phyloP scores from a whole-genome alignment of 2,888 invertebrate species.

The Priocnemis perturbator region DNA sequence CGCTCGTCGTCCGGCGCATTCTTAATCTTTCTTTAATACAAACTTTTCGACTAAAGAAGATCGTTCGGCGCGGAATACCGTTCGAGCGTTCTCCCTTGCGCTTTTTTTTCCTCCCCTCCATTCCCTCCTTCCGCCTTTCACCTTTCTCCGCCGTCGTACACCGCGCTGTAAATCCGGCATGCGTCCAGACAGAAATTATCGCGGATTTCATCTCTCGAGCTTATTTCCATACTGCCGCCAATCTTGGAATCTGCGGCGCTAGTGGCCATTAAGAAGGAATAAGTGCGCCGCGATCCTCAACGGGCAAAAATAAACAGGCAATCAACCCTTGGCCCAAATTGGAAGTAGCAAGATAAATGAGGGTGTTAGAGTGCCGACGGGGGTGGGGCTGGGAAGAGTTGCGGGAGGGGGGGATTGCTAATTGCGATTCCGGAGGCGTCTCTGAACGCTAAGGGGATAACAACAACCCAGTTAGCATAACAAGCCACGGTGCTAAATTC shows the following conservation, averaged over 20 bases:
- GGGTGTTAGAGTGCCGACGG: conserved; percentile 34
- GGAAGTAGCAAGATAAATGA: conserved; percentile 54
- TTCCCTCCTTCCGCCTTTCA: background rate
- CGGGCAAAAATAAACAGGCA: conserved; percentile 30
- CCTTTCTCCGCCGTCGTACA: background rate
- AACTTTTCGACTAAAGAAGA: background rate
- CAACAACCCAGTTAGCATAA: conserved; percentile 49
- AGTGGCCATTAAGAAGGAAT: conserved; percentile 24
- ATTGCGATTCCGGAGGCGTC: conserved; percentile 50
- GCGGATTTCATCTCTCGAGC: conserved; percentile 43
- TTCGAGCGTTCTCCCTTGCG: too few species aligned
- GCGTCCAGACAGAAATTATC: conserved; percentile 43
- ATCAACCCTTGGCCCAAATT: conserved; percentile 40
- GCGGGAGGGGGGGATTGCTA: conserved; percentile 41
- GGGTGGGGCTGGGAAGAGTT: too few species aligned
- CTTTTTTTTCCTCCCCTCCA: too few species aligned
- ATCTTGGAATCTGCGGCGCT: conserved; percentile 39
- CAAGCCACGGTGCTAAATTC: conserved; percentile 37
- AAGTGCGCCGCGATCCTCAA: conserved; percentile 14
- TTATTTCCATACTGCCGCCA: conserved; percentile 42
- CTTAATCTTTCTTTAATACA: background rate
- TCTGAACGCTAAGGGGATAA: conserved; percentile 47
- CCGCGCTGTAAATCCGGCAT: conserved; percentile 4
- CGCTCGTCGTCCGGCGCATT: background rate
- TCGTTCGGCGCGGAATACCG: background rate